Conservation (phyloP, 2,888 invertebrate genomes). For the Gymnoscelis rufifasciata region DNA sequence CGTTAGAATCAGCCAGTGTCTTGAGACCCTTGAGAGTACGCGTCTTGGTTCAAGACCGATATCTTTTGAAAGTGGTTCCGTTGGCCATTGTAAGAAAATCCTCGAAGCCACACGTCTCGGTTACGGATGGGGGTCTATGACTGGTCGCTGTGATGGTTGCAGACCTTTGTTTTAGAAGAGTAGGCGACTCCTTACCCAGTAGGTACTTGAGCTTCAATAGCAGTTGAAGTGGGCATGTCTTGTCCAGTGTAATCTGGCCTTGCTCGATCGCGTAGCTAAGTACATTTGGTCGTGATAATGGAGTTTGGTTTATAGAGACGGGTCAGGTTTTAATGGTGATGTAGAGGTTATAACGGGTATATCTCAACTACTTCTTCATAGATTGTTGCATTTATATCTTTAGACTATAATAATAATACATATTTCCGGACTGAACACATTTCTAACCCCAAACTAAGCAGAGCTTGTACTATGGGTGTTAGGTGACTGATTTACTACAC, state of each 20-base stretch:
- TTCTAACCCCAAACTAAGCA: too few species aligned
- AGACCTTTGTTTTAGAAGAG: constrained; percentile 28
- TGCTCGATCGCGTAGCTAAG: constrained; percentile 34
- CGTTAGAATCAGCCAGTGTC: constrained; percentile 16
- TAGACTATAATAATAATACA: too few species aligned
- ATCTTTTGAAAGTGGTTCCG: constrained; percentile 15
- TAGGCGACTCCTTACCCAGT: constrained; percentile 36
- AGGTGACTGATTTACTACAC: too few species aligned
- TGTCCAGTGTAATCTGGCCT: constrained; percentile 47
- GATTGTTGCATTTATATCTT: not conserved
- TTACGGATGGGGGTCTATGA: constrained; percentile 15
- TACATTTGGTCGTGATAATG: constrained; percentile 48
- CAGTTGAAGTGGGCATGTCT: constrained; percentile 66
- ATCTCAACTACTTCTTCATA: constrained; percentile 49
- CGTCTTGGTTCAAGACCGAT: constrained; percentile 12
- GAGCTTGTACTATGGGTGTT: too few species aligned
- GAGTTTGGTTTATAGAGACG: constrained; percentile 39
- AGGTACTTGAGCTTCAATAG: constrained; percentile 53
- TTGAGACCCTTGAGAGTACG: constrained; percentile 6
- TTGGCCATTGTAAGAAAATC: constrained; percentile 6
- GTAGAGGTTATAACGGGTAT: constrained; percentile 50
- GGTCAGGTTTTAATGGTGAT: constrained; percentile 43
- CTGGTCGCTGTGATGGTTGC: not conserved
- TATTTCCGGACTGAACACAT: too few species aligned
- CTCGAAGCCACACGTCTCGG: constrained; percentile 1